Conservation (phyloP, 2,888 invertebrate genomes). For the Pollenia griseotomentosa region DNA sequence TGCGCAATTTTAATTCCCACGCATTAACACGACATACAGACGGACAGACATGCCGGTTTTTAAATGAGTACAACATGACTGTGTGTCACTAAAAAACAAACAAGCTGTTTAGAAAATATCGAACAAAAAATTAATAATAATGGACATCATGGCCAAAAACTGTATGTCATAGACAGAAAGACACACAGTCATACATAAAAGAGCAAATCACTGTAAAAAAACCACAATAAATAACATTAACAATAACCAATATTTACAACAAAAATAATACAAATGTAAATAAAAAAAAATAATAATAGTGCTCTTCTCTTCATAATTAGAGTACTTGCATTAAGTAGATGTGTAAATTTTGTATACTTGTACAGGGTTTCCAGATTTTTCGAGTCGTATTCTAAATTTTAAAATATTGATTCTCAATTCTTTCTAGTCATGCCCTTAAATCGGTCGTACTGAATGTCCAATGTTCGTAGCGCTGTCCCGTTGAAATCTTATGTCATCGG, state of each 20-base stretch:
- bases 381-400: too few species aligned
- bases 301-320: conserved; percentile 11
- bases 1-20: conserved; percentile 70
- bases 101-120: conserved; percentile 38
- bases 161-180: conserved; percentile 33
- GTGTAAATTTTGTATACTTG: not conserved
- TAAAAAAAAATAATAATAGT: not conserved
- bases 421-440: too few species aligned
- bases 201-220: not conserved
- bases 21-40: conserved; percentile 40
- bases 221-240: not conserved
- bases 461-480: too few species aligned
- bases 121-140: conserved; percentile 41
- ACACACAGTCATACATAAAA: not conserved
- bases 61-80: conserved; percentile 64
- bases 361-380: not conserved
- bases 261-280: conserved; percentile 15
- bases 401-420: too few species aligned
- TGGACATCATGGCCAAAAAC: conserved; percentile 71
- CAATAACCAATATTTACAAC: conserved; percentile 34
- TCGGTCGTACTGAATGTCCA: too few species aligned
- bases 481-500: too few species aligned
- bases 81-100: conserved; percentile 49
- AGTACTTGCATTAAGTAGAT: conserved; percentile 23
- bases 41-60: conserved; percentile 55